These are phyloP conservation scores for Actinopyga echinites DNA, from an alignment of 53 echinoderm and acorn worm genomes.

Conservation along the genomic window DNA sequence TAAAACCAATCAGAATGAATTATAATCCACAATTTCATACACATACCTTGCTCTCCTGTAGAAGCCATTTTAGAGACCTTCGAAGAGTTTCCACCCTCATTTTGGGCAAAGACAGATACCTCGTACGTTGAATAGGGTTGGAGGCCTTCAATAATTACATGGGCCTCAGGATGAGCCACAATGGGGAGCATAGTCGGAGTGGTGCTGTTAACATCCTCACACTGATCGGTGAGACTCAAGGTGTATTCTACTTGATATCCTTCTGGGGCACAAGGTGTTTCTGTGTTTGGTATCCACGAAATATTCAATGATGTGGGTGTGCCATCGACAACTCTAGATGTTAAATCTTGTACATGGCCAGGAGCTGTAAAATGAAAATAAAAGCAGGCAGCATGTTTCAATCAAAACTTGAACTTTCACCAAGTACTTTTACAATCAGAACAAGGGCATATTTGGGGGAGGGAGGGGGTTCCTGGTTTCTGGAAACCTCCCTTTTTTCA, in stretches of 20 bases:
- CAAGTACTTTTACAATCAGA: too few relatives aligned
- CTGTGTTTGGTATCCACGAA: neutral
- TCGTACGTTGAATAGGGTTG: conserved; percentile 2
- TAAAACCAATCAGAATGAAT: too few relatives aligned
- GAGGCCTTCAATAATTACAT: neutral
- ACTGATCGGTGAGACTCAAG: neutral
- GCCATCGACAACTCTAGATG: neutral
- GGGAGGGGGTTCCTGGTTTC: too few relatives aligned
- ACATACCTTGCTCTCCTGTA: conserved; percentile 29
- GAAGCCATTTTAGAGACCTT: conserved; percentile 1
- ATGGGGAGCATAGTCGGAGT: neutral
- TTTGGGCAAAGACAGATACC: neutral
- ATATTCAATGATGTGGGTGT: neutral
- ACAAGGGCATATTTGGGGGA: too few relatives aligned
- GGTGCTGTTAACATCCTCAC: neutral
- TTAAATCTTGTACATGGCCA: neutral
- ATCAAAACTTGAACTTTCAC: too few relatives aligned
- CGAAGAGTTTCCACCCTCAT: conserved; percentile 11
- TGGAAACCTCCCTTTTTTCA: too few relatives aligned
- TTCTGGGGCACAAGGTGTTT: neutral
- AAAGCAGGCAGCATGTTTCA: too few relatives aligned
- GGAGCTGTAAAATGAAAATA: neutral
- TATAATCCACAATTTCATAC: too few relatives aligned
- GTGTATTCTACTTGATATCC: neutral
- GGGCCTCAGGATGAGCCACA: neutral